A percentile compares a stretch with the other conserved stretches of the same genome.
Evolutionary conservation across 2,797 vertebrate genomes (phyloP).

Genomic region (Molossus molossus): DNA sequence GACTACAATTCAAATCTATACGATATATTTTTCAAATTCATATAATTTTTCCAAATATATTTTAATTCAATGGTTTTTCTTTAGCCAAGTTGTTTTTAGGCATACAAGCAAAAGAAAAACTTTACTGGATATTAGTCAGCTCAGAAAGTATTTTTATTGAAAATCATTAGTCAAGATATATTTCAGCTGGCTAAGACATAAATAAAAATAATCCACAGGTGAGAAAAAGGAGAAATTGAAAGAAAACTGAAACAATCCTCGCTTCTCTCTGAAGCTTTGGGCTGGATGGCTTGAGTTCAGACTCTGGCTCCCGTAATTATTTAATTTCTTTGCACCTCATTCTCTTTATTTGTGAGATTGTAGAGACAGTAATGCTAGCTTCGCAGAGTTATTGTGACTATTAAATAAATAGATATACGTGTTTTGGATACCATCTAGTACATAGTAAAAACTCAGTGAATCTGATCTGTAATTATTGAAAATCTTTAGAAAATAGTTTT

Average conservation of each 20-base stretch:
- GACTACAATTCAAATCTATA: neutral
- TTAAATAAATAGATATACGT: neutral
- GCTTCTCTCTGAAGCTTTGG: neutral
- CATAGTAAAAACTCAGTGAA: neutral
- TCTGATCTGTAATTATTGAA: neutral
- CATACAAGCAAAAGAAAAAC: neutral
- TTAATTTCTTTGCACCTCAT: conserved; percentile 13
- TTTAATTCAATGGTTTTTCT: conserved; percentile 42
- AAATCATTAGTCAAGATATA: conserved; percentile 35
- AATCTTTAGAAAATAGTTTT: conserved; percentile 7
- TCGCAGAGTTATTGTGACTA: neutral
- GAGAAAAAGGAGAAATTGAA: conserved; percentile 22
- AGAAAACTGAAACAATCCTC: neutral
- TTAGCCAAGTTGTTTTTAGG: neutral
- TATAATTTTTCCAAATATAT: neutral
- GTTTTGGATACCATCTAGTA: neutral
- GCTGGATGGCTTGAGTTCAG: neutral
- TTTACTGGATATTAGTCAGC: neutral
- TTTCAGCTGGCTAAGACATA: neutral
- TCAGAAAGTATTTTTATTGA: conserved; percentile 30
- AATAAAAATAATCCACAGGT: conserved; percentile 2
- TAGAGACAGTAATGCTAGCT: neutral
- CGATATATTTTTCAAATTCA: conserved; percentile 19
- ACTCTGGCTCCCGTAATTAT: neutral
- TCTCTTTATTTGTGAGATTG: neutral